These are phyloP conservation scores for Anguilla megastoma DNA, from an alignment of 2,797 vertebrate genomes.

Conservation along the genomic window DNA sequence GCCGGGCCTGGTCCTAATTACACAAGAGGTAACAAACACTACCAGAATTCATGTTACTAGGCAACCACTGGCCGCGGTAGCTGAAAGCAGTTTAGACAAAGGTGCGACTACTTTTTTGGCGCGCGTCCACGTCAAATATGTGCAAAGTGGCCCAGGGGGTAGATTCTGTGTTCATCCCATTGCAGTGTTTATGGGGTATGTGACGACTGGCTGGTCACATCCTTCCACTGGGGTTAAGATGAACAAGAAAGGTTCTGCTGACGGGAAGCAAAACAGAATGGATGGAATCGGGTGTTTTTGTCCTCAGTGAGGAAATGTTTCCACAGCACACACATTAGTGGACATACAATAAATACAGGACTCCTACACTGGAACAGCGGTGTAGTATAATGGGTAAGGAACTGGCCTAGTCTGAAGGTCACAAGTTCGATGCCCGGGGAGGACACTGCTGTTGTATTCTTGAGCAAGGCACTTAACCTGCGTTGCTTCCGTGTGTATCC, in stretches of 20 bases:
- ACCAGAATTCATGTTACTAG: slow-evolving; percentile 16
- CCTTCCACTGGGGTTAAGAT: background rate
- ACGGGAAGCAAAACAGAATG: background rate
- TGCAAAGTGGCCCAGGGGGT: background rate
- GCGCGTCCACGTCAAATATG: background rate
- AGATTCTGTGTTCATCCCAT: background rate
- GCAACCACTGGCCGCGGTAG: slow-evolving; percentile 9
- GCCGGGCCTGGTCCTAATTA: background rate
- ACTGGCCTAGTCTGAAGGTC: too few relatives aligned
- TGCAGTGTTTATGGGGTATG: background rate
- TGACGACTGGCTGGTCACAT: background rate
- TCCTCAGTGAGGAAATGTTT: too few relatives aligned
- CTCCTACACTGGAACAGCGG: too few relatives aligned
- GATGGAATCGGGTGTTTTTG: too few relatives aligned
- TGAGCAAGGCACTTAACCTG: too few relatives aligned
- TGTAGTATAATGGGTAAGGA: too few relatives aligned
- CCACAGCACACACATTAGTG: too few relatives aligned
- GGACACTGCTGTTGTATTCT: too few relatives aligned
- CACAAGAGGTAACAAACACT: background rate
- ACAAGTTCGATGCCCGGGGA: too few relatives aligned
- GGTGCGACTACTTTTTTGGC: background rate
- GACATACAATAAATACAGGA: too few relatives aligned
- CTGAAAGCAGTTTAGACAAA: background rate
- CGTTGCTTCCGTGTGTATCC: too few relatives aligned
- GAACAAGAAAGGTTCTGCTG: background rate